Evolutionary conservation across 2,113 vertebrate genomes (phyloP).

Genomic region (Tinamus guttatus): DNA sequence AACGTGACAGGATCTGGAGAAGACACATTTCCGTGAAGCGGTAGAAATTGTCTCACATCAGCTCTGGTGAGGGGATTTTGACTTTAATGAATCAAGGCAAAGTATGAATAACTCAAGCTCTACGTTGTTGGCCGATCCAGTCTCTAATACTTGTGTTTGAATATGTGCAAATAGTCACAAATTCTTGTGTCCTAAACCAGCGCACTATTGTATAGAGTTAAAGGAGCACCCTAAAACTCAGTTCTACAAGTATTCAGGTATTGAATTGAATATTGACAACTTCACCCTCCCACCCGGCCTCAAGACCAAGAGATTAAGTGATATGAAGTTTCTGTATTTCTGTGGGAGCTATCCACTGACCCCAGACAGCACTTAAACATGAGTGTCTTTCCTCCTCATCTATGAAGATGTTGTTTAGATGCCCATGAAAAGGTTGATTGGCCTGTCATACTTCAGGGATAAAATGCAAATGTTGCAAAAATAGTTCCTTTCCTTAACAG

Average conservation of each 20-base stretch:
- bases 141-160: background rate
- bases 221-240: background rate
- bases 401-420: background rate
- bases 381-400: background rate
- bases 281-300: background rate
- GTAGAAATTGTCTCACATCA: background rate
- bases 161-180: too few species aligned
- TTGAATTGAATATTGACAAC: background rate
- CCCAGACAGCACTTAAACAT: background rate
- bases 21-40: background rate
- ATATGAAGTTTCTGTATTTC: background rate
- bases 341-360: background rate
- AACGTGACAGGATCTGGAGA: background rate
- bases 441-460: background rate
- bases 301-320: background rate
- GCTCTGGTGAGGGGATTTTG: background rate
- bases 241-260: background rate
- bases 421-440: background rate
- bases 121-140: background rate
- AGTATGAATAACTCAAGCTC: background rate
- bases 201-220: accelerated
- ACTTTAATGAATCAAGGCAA: background rate
- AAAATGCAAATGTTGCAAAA: background rate
- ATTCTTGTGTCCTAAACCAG: background rate
- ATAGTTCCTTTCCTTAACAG: background rate